Base-by-base conservation (phyloP, 2,113 vertebrate genomes). In the Protomyctophum bolini region DNA sequence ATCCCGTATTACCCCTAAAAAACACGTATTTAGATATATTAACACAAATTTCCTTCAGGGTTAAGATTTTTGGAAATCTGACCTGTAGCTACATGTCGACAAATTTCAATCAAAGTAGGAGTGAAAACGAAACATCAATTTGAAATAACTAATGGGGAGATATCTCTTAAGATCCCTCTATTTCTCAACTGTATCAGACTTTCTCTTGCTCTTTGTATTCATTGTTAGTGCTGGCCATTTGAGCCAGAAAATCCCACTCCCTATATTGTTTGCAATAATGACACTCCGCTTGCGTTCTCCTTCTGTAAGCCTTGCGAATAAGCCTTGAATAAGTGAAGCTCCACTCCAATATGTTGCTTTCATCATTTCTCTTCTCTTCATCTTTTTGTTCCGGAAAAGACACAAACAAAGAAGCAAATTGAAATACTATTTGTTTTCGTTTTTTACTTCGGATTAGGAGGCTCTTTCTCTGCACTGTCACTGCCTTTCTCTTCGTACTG, bases 341-440 rank as follows among this genome's bases (percentile, higher is more conserved):
- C 52, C 15, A 71, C 58, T 70, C 64, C 33, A 41, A 41, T 41
- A 41, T 4, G 5, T 41, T 41, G 33, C 33, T 71, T 72, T 75
- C 28, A 49, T 66, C 51, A 41, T 61, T 65, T 77, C 61, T 66
- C 69, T 67, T 70, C 61, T 66, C 69, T 67, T 70, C 61, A 57
- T 72, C 58, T 56, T 70, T 73, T 63, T 75, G 33, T 41, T 41
- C 33, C 33, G 3, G 33, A 41, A 41, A 41, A 41, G 33, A 41
- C 33, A 41, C 3, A 41, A 3, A 41, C 33, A 41, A 1, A 41
- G 5, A 41, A 41, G 33, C 33, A 41, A 41, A 41, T 41, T 41
- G 72, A 77, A 28, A 74, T 68, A 79, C 57, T 74, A 68, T 86
- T 80, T 75, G 71, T 73, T 79, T 80, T 72, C 51, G 54, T 77